Base-by-base conservation (phyloP, 53 echinoderm and acorn worm genomes). In the Glandiceps talaboti region DNA sequence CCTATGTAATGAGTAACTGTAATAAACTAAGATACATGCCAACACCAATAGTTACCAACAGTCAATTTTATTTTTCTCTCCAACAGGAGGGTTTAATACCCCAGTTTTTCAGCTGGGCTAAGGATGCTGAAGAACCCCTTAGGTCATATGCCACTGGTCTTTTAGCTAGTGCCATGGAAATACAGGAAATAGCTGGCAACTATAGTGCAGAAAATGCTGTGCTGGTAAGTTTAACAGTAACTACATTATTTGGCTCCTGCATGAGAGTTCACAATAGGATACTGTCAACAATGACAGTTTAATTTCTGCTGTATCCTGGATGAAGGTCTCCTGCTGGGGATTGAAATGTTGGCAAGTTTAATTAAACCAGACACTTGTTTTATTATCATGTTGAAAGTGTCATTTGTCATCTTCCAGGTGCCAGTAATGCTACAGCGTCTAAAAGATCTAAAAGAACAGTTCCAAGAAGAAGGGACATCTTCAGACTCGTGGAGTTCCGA, bases 111-210 rank as follows among this genome's bases (percentile, higher is more conserved):
- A 87, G 87, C 26, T 99, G 93, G 93, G 94, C 88, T 0, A 85
- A 82, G 26, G 80, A 80, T 1, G 85, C 88, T 0, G 83, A 93
- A 27, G 99, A 99, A 33, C 99, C 99, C 0, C 76, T 97, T 28
- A 81, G 84, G 74, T 94, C 99, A 26, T 99, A 99, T 33, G 89
- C 99, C 25, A 99, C 99, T 30, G 99, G 99, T 29, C 80, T 99
- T 27, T 80, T 99, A 74, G 99, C 99, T 30, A 86, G 87, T 79
- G 99, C 99, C 29, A 88, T 99, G 73, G 99, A 99, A 78, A 91
- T 94, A 1, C 93, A 91, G 33, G 99, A 99, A 64, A 89, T 99
- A 81, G 99, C 99, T 28, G 99, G 83, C 29, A 91, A 89, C 76
- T 88, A 90, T 25, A 85, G 89, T 73, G 99, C 93, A 33, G 88